A percentile compares a stretch with the other conserved stretches of the same genome.
phyloP scores from a whole-genome alignment of 2,797 vertebrate species.

The Aldrovandia affinis region DNA sequence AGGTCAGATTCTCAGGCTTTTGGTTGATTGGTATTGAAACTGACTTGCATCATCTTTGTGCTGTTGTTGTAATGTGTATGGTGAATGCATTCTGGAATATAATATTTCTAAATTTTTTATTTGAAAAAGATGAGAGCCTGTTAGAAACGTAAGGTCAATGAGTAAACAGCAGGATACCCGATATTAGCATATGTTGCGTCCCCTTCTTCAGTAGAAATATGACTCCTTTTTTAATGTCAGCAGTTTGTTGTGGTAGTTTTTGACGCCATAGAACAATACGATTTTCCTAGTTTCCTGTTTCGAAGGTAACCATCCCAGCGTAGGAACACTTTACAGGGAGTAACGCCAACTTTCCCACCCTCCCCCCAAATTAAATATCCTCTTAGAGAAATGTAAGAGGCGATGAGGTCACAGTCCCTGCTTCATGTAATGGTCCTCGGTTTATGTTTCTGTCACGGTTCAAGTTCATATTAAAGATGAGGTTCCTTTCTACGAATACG shows the following conservation, averaged over 20 bases:
- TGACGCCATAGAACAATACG: not conserved
- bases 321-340: not conserved
- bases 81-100: no score
- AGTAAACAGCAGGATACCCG: not conserved
- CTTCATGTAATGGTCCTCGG: not conserved
- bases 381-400: not conserved
- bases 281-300: not conserved
- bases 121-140: no score
- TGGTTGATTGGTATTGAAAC: no score
- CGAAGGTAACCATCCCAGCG: not conserved
- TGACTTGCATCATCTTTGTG: no score
- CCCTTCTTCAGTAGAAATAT: not conserved
- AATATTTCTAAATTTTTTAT: no score
- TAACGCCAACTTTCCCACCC: not conserved
- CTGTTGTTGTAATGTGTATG: no score
- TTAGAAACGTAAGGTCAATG: no score
- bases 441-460: not conserved
- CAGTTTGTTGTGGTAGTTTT: not conserved
- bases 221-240: not conserved
- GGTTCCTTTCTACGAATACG: not conserved
- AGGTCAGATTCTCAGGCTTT: no score
- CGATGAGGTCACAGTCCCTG: not conserved
- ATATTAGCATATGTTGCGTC: not conserved
- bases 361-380: not conserved
- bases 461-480: not conserved